These are phyloP conservation scores for Brachypterus glaber DNA, from an alignment of 2,888 invertebrate genomes.

Conservation along the genomic window DNA sequence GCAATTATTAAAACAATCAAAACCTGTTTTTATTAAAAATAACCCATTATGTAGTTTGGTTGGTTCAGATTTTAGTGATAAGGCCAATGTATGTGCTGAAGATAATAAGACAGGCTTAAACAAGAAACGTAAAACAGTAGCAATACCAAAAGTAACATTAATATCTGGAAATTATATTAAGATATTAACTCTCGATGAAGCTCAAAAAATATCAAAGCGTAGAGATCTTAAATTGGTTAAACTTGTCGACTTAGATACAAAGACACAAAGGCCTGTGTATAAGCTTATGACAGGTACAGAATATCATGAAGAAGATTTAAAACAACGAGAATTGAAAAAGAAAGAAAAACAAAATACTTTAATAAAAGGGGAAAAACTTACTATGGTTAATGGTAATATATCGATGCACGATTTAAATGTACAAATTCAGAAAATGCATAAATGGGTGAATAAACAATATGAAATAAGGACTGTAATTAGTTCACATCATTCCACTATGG, in stretches of 20 bases:
- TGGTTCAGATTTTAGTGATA: too few relatives aligned
- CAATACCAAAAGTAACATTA: conserved; percentile 56
- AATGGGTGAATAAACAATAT: conserved; percentile 56
- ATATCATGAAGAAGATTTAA: conserved; percentile 52
- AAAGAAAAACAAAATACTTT: conserved; percentile 33
- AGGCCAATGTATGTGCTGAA: too few relatives aligned
- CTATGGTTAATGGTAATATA: conserved; percentile 53
- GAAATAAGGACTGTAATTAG: conserved; percentile 53
- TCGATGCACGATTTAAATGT: conserved; percentile 57
- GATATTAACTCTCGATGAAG: conserved; percentile 57
- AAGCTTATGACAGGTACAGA: conserved; percentile 59
- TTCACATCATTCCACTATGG: conserved; percentile 41
- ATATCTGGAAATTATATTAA: conserved; percentile 48
- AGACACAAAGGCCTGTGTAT: conserved; percentile 59
- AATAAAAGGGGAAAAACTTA: conserved; percentile 54
- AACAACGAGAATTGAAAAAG: conserved; percentile 45
- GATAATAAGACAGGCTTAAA: too few relatives aligned
- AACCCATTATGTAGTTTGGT: too few relatives aligned
- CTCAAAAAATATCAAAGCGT: conserved; percentile 57
- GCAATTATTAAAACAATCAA: too few relatives aligned
- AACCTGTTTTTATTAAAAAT: too few relatives aligned
- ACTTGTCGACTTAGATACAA: conserved; percentile 55
- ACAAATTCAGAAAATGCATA: conserved; percentile 53
- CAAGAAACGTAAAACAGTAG: conserved; percentile 32
- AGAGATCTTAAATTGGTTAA: conserved; percentile 61